Percentiles rank a stretch among this genome's conserved stretches.
phyloP scores from a whole-genome alignment of 2,113 vertebrate genomes.

The Misgurnus anguillicaudatus region DNA sequence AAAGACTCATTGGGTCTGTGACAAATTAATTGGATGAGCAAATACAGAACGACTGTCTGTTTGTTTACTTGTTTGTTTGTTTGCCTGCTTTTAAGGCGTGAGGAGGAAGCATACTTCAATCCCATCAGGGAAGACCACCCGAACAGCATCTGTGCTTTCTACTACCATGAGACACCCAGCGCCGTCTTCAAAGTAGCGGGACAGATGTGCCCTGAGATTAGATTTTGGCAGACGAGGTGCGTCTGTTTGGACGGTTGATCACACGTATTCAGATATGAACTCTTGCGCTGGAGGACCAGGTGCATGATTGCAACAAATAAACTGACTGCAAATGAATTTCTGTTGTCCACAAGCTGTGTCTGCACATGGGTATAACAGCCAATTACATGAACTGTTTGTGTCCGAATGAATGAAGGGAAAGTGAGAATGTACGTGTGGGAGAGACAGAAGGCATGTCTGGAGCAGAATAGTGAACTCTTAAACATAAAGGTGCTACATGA shows the following conservation, averaged over 20 bases:
- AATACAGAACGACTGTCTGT: not conserved
- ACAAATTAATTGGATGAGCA: not conserved
- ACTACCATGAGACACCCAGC: slow-evolving; percentile 19
- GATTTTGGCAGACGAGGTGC: slow-evolving; percentile 31
- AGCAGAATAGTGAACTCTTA: not conserved
- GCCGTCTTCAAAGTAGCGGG: slow-evolving; percentile 31
- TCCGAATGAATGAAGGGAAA: not conserved
- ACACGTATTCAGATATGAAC: slow-evolving; percentile 25
- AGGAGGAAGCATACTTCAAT: slow-evolving; percentile 14
- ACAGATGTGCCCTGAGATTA: slow-evolving; percentile 50
- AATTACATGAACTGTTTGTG: slow-evolving; percentile 32
- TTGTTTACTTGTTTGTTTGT: slow-evolving; percentile 36
- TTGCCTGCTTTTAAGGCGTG: not conserved
- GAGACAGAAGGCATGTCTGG: not conserved
- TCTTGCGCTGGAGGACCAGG: slow-evolving; percentile 36
- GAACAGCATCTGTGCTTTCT: slow-evolving; percentile 48
- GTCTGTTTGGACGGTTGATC: slow-evolving; percentile 20
- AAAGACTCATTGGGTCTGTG: not conserved
- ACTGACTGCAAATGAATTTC: slow-evolving; percentile 40
- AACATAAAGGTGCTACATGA: no score
- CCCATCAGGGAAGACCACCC: slow-evolving; percentile 38
- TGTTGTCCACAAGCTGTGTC: slow-evolving; percentile 27
- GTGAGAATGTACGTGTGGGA: not conserved
- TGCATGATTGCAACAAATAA: slow-evolving; percentile 51
- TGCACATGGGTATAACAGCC: slow-evolving; percentile 29